phyloP scores from a whole-genome alignment of 2,113 vertebrate genomes.

The Typhlomys cinereus region DNA sequence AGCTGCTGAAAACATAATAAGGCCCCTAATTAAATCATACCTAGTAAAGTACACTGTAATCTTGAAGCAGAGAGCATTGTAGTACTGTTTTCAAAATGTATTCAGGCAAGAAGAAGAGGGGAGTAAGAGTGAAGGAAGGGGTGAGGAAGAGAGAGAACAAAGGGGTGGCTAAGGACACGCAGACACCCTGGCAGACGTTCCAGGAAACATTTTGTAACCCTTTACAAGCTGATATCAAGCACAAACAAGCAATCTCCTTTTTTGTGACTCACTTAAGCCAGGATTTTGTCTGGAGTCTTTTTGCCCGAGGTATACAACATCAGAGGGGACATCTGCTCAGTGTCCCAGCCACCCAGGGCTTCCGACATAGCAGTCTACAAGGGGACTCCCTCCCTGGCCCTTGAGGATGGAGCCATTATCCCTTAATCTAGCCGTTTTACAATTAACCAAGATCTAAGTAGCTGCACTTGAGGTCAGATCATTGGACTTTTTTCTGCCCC shows the following conservation, averaged over 20 bases:
- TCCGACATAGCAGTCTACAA: not conserved
- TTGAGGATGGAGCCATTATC: not conserved
- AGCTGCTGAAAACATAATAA: conserved; percentile 92
- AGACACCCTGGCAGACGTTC: conserved; percentile 70
- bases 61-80: conserved; percentile 87
- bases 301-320: not conserved
- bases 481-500: conserved; percentile 11
- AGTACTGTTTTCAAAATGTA: conserved; percentile 85
- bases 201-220: conserved; percentile 77
- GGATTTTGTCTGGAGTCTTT: not conserved
- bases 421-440: not conserved
- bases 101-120: conserved; percentile 82
- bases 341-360: not conserved
- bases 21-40: conserved; percentile 92
- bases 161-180: conserved; percentile 77
- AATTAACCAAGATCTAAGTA: not conserved
- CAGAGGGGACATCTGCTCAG: not conserved
- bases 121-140: conserved; percentile 80
- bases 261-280: not conserved
- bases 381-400: not conserved
- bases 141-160: conserved; percentile 79
- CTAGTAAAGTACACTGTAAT: conserved; percentile 88
- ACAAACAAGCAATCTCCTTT: conserved; percentile 37
- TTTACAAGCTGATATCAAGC: conserved; percentile 72
- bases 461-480: conserved; percentile 14